phyloP scores from a whole-genome alignment of 2,888 invertebrate species.

The Spatulosminthurus flaviceps region DNA sequence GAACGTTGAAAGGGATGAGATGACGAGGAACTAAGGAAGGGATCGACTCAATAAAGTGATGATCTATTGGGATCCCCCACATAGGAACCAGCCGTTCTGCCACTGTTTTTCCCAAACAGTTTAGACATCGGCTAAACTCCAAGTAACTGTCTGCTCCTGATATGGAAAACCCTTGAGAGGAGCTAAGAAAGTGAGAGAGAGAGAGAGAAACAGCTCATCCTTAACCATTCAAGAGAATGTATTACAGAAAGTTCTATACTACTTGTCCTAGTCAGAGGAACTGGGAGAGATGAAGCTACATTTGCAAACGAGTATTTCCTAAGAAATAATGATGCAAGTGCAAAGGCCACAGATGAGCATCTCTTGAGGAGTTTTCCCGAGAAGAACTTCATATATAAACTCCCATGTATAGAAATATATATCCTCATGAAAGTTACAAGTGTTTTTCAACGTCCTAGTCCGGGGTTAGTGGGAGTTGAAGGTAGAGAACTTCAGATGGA shows the following conservation, averaged over 20 bases:
- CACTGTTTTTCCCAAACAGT: conserved; percentile 8
- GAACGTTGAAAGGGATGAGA: background rate
- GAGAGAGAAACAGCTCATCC: background rate
- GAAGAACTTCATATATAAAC: conserved; percentile 1
- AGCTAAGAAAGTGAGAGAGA: background rate
- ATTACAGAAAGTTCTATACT: too few relatives aligned
- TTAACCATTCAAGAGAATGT: background rate
- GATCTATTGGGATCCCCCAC: conserved; percentile 14
- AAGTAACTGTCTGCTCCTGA: background rate
- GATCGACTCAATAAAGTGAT: conserved; percentile 8
- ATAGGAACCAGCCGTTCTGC: background rate
- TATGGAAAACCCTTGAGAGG: conserved; percentile 9
- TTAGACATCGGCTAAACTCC: background rate
- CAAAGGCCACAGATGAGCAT: conserved; percentile 21
- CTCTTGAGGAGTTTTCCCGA: background rate
- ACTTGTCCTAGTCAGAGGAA: too few relatives aligned
- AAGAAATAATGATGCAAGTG: conserved; percentile 18
- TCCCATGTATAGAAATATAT: too few relatives aligned
- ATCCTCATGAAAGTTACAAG: background rate
- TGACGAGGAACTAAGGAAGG: too few relatives aligned
- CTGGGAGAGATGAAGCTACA: background rate
- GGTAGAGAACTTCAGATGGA: background rate
- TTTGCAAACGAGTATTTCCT: background rate
- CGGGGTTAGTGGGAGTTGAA: background rate
- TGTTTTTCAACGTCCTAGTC: background rate